These are phyloP conservation scores for Hybos culiciformis DNA, from an alignment of 2,888 invertebrate genomes.

Conservation along the genomic window DNA sequence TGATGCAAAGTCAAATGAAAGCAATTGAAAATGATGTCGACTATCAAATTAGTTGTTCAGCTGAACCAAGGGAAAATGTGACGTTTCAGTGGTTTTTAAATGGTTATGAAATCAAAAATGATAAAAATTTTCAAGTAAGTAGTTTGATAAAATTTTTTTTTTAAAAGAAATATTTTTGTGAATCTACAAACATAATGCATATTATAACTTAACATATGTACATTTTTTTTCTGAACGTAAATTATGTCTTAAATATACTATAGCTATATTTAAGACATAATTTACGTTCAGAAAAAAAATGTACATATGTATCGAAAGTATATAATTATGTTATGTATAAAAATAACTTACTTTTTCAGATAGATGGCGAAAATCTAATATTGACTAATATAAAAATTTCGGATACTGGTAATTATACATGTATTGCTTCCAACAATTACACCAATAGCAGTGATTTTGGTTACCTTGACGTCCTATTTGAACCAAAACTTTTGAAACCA, in stretches of 20 bases:
- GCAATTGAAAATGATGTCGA: conserved; percentile 11
- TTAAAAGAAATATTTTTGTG: too few relatives aligned
- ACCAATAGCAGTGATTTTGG: conserved; percentile 8
- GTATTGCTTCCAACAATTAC: conserved; percentile 7
- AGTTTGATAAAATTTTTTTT: neutral
- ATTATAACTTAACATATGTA: too few relatives aligned
- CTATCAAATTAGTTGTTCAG: conserved; percentile 12
- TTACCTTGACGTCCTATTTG: conserved; percentile 9
- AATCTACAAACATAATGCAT: too few relatives aligned
- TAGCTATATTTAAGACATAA: too few relatives aligned
- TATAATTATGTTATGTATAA: too few relatives aligned
- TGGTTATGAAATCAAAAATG: conserved; percentile 5
- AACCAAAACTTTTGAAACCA: conserved; percentile 6
- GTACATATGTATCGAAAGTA: too few relatives aligned
- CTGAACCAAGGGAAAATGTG: conserved; percentile 5
- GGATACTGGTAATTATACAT: conserved; percentile 12
- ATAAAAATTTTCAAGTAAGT: neutral
- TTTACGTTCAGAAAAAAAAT: too few relatives aligned
- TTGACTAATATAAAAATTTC: conserved; percentile 6
- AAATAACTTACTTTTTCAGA: too few relatives aligned
- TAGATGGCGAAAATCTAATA: conserved; percentile 9
- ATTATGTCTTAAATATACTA: too few relatives aligned
- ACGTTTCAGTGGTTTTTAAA: conserved; percentile 11
- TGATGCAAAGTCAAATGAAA: conserved; percentile 7
- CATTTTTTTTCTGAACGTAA: too few relatives aligned